Conservation (phyloP, 1,140 invertebrate genomes). For the Zaprionus nigranus region DNA sequence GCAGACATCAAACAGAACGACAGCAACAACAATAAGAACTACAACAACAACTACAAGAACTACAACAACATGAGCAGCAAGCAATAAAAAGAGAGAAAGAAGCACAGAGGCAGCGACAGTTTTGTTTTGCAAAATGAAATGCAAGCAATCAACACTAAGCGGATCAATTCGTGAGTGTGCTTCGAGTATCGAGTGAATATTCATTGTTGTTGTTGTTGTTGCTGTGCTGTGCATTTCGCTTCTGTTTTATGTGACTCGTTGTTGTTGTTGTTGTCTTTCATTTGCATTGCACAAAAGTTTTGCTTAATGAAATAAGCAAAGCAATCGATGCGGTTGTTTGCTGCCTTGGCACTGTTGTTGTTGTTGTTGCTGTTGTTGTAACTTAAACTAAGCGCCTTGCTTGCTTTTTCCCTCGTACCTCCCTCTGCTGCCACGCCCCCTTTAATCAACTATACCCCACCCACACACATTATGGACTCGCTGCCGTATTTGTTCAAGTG, state of each 20-base stretch:
- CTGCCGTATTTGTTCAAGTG: constrained; percentile 75
- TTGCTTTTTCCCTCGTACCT: constrained; percentile 2
- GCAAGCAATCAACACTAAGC: constrained; percentile 78
- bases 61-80: constrained; percentile 19
- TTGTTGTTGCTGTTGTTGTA: constrained; percentile 19
- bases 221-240: constrained; percentile 54
- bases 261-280: constrained; percentile 57
- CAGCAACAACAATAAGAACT: constrained; percentile 13
- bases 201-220: constrained; percentile 20
- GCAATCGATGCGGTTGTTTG: constrained; percentile 74
- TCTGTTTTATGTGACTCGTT: constrained; percentile 32
- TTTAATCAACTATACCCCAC: constrained; percentile 16
- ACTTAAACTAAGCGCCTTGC: constrained; percentile 57
- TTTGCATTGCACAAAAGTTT: constrained; percentile 71
- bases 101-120: constrained; percentile 12
- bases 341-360: constrained; percentile 14
- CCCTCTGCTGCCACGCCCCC: neutral
- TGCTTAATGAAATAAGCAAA: constrained; percentile 75
- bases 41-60: constrained; percentile 22
- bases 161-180: constrained; percentile 73
- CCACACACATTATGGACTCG: constrained; percentile 21
- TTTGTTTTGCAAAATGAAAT: constrained; percentile 61
- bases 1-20: constrained; percentile 58
- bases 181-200: constrained; percentile 45
- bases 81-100: constrained; percentile 18